phyloP scores from a whole-genome alignment of 2,113 vertebrate species.

The Hystrix brachyura region DNA sequence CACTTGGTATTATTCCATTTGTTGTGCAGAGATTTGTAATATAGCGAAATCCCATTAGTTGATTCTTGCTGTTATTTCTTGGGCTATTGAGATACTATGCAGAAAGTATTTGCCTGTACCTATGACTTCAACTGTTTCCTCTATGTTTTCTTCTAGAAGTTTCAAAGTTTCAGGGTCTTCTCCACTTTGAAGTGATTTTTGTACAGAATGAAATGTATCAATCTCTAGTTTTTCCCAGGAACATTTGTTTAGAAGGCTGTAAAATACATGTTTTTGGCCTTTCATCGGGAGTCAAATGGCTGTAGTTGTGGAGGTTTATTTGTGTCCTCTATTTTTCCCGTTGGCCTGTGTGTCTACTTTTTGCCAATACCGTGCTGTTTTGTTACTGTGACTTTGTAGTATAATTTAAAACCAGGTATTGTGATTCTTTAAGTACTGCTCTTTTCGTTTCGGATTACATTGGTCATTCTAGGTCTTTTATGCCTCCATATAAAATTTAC shows the following conservation, averaged over 20 bases:
- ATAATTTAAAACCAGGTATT: too few relatives aligned
- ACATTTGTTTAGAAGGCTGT: neutral
- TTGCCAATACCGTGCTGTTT: too few relatives aligned
- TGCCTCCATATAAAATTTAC: too few relatives aligned
- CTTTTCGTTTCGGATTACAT: too few relatives aligned
- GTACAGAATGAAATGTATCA: neutral
- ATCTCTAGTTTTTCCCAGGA: neutral
- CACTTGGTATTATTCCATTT: too few relatives aligned
- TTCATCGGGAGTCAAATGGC: neutral
- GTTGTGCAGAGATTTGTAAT: too few relatives aligned
- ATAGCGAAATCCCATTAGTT: too few relatives aligned
- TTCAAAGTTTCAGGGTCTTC: neutral
- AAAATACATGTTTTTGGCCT: neutral
- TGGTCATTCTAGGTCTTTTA: too few relatives aligned
- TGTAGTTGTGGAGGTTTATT: neutral
- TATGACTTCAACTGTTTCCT: neutral
- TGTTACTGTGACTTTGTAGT: too few relatives aligned
- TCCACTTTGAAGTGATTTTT: neutral
- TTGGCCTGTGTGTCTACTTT: neutral
- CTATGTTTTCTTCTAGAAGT: neutral
- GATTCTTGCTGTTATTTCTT: too few relatives aligned
- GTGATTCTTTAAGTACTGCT: too few relatives aligned
- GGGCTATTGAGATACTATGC: neutral
- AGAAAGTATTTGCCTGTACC: neutral
- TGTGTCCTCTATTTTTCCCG: neutral